Conservation (phyloP, 2,888 invertebrate species). For the Poecilus cupreus region DNA sequence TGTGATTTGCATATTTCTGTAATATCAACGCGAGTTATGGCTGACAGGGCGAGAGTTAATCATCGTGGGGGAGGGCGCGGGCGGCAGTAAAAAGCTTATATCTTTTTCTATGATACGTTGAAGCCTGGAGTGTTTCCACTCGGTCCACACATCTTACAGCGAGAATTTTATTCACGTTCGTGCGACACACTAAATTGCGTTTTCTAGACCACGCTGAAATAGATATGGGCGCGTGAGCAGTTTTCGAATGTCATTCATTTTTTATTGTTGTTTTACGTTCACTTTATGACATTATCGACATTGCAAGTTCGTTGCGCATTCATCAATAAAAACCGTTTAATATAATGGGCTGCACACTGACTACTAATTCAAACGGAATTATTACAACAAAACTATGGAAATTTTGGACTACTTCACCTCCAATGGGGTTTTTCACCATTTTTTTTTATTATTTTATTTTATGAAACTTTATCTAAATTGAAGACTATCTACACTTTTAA, state of each 20-base stretch:
- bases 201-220: constrained; percentile 50
- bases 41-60: constrained; percentile 8
- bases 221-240: constrained; percentile 56
- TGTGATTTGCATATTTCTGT: constrained; percentile 34
- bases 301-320: constrained; percentile 15
- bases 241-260: constrained; percentile 51
- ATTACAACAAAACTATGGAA: not conserved
- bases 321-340: not conserved
- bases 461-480: too few species aligned
- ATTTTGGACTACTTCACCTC: too few species aligned
- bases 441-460: too few species aligned
- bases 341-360: not conserved
- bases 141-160: constrained; percentile 7
- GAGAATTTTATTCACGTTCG: constrained; percentile 55
- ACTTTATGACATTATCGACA: constrained; percentile 46
- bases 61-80: not conserved
- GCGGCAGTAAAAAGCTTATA: constrained; percentile 8
- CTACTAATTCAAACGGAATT: not conserved
- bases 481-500: too few species aligned
- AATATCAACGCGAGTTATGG: not conserved
- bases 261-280: constrained; percentile 52
- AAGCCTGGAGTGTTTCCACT: not conserved
- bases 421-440: too few species aligned
- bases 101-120: constrained; percentile 8
- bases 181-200: constrained; percentile 55